Base-by-base conservation (phyloP, 2,113 vertebrate species). In the Notothenia coriiceps region DNA sequence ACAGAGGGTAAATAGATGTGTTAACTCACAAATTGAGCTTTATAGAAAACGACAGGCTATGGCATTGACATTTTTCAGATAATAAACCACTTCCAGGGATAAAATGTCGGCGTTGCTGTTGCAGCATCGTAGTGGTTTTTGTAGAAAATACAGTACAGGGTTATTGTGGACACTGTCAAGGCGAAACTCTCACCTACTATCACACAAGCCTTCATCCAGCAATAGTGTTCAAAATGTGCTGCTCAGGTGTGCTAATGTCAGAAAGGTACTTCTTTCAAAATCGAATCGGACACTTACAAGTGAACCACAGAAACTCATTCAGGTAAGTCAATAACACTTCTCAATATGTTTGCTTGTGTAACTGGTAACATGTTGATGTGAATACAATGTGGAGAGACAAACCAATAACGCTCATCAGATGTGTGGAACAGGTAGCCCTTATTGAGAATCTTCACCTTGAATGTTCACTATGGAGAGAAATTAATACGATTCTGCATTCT, bases 41-140 rank as follows among this genome's bases (percentile, higher is more conserved):
- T 1, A n/a, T 2, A 10, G 7, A 7, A 12, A 44, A 44, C 25
- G 1, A 1, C 8, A 3, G 10, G 43, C 22, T 13, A 87, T 89
- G 90, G 10, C 9, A 2, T 9, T 46, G 35, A 14, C 35, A 1
- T 6, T 15, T 12, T 44, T 10, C 0, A 7, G 11, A 20, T 89
- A 54, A 61, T n/a, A 10, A 7, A 57, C 8, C 5, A 2, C 14
- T 2, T n/a, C 47, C 0, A 20, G 9, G 55, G 18, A 43, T 3
- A 49, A 22, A 17, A 29, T 95, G 95, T 89, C 91, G 20, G 91
- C 93, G 11, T 56, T 91, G 70, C 84, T 93, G 52, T 79, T 88
- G 69, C 89, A 67, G 61, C 83, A 89, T 1, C 71, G 77, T 3
- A 79, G 77, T 51, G 88, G 60, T 5, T 66, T 85, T n/a, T 82